phyloP scores from a whole-genome alignment of 2,797 vertebrate species.

The Poecilia gillii region DNA sequence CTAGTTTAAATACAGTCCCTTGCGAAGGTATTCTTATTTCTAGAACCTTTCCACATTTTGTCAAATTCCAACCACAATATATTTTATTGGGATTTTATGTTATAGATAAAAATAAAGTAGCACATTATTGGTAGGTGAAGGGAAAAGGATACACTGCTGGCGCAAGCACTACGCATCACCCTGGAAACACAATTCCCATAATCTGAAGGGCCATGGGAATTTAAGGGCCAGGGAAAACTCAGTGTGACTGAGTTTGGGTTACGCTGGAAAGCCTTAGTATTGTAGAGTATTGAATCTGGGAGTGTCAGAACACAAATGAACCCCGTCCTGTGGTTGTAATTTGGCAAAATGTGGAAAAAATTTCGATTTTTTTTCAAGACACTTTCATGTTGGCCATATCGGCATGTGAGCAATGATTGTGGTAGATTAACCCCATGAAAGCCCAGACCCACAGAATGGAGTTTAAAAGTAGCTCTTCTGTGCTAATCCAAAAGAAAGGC shows the following conservation, averaged over 20 bases:
- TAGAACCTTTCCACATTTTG: neutral
- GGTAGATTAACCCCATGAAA: constrained; percentile 42
- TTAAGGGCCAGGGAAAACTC: neutral
- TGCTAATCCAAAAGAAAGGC: constrained; percentile 38
- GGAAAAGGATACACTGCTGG: neutral
- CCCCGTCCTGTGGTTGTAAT: neutral
- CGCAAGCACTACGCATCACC: neutral
- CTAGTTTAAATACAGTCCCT: constrained; percentile 27
- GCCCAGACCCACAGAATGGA: constrained; percentile 39
- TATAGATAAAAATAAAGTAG: neutral
- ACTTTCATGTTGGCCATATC: neutral
- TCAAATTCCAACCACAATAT: neutral
- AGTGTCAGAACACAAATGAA: neutral
- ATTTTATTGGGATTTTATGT: neutral
- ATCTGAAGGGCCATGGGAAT: neutral
- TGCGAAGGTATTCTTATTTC: neutral
- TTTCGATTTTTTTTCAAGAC: neutral
- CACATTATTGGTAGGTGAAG: neutral
- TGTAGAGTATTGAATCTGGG: neutral
- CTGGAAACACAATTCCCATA: neutral
- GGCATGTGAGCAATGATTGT: constrained; percentile 19
- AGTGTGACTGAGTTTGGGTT: neutral
- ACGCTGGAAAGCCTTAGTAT: neutral
- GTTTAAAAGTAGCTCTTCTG: constrained; percentile 34
- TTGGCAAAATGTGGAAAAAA: neutral